A percentile compares a stretch with the other conserved stretches of the same genome.
phyloP scores from a whole-genome alignment of 2,113 vertebrate genomes.

The Camelus bactrianus region DNA sequence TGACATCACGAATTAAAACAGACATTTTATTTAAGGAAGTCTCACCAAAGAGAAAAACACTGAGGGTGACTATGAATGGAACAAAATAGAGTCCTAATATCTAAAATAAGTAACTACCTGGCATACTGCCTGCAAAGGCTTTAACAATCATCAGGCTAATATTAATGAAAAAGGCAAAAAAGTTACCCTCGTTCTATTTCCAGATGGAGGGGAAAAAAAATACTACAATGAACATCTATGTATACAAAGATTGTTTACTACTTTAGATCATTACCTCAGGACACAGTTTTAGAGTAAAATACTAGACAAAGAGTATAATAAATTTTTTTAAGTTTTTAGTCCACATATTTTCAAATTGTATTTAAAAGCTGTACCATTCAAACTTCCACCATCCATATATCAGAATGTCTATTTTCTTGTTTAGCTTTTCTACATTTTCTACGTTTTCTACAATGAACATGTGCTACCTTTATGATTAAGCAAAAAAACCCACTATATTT shows the following conservation, averaged over 20 bases:
- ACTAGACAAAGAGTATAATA: neutral
- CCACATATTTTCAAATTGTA: neutral
- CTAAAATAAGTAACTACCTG: neutral
- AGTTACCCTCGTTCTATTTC: neutral
- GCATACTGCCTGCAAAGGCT: neutral
- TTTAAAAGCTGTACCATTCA: constrained; percentile 4
- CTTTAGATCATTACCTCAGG: neutral
- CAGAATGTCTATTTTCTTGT: neutral
- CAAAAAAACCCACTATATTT: neutral
- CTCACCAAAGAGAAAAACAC: constrained; percentile 3
- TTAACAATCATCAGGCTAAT: neutral
- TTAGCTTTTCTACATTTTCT: neutral
- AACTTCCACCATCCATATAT: neutral
- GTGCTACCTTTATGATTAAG: neutral
- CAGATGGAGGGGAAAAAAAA: neutral
- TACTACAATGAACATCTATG: neutral
- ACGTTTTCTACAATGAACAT: neutral
- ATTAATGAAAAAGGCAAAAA: constrained; percentile 7
- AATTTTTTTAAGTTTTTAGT: neutral
- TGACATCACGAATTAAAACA: neutral
- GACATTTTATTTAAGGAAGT: neutral
- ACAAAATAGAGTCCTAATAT: neutral
- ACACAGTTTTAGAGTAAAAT: neutral
- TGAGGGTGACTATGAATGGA: neutral
- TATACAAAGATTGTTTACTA: neutral